These are phyloP conservation scores for Cepaea hortensis DNA, from an alignment of 2,888 invertebrate genomes.

Conservation along the genomic window DNA sequence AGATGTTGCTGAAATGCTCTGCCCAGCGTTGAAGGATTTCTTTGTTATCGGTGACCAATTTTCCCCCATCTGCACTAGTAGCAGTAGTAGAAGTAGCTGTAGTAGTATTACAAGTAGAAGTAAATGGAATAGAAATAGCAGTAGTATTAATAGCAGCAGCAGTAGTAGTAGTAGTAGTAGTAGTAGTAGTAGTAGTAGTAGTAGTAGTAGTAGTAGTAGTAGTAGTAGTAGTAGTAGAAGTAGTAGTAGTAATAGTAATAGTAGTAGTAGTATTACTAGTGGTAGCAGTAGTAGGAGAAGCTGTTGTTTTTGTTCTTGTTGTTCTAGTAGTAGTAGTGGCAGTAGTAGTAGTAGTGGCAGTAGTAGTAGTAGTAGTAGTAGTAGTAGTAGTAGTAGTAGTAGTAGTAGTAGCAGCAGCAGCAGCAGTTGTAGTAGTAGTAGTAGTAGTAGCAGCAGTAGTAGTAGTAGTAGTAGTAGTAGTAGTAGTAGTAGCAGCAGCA, in stretches of 20 bases:
- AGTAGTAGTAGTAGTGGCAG: background rate
- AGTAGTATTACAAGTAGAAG: too few species aligned
- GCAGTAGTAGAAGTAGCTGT: too few species aligned
- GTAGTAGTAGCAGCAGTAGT: conserved; percentile 26
- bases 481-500: conserved; percentile 18
- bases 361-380: conserved; percentile 1
- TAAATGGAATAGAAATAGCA: too few species aligned
- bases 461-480: conserved; percentile 31
- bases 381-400: conserved; percentile 13
- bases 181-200: background rate
- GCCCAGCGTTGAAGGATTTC: too few species aligned
- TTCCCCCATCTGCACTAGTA: too few species aligned
- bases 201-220: conserved; percentile 20
- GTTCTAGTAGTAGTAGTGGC: too few species aligned
- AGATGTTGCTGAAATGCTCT: too few species aligned
- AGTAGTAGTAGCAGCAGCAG: conserved; percentile 20
- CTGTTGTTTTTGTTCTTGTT: background rate
- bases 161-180: too few species aligned
- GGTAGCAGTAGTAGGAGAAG: background rate
- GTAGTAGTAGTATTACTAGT: background rate
- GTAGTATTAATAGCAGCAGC: too few species aligned
- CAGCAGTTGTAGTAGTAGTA: background rate
- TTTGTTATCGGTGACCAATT: too few species aligned
- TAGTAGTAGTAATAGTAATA: conserved; percentile 12
- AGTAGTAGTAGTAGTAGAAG: conserved; percentile 16